phyloP scores from a whole-genome alignment of 2,113 vertebrate genomes.

The Climacteris rufus region DNA sequence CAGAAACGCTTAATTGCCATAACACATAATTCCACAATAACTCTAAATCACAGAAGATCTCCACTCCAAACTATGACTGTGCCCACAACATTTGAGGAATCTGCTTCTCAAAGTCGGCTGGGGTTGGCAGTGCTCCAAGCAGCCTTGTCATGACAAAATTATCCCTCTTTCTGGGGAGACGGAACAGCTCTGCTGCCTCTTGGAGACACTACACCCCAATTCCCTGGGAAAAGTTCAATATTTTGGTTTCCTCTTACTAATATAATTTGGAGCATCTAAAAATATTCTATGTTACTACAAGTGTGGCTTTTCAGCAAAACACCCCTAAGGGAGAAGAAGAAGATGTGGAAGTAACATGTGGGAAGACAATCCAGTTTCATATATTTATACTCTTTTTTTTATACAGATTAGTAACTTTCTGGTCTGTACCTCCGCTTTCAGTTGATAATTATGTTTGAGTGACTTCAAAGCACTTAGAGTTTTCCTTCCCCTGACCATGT shows the following conservation, averaged over 20 bases:
- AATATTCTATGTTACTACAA: neutral
- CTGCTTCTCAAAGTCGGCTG: neutral
- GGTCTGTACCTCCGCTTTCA: neutral
- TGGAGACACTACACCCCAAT: fast-evolving
- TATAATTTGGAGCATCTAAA: neutral
- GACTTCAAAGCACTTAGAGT: neutral
- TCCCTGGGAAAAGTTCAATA: neutral
- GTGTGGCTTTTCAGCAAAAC: neutral
- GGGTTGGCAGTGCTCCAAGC: neutral
- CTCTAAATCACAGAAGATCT: neutral
- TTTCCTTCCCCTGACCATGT: neutral
- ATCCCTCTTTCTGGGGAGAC: neutral
- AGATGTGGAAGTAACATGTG: neutral
- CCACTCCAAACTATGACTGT: fast-evolving
- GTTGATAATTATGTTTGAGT: neutral
- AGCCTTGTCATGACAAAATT: neutral
- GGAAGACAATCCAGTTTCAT: neutral
- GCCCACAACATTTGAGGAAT: neutral
- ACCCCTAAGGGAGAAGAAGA: neutral
- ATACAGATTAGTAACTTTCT: neutral
- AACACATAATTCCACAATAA: neutral
- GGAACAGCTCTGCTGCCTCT: neutral
- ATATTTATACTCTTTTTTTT: neutral
- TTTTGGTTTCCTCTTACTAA: neutral
- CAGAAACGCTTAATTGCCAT: neutral